Evolutionary conservation across 2,888 invertebrate species (phyloP), one percentile per base, ranked within the genome.

Genomic region (Caenorhabditis becei): DNA sequence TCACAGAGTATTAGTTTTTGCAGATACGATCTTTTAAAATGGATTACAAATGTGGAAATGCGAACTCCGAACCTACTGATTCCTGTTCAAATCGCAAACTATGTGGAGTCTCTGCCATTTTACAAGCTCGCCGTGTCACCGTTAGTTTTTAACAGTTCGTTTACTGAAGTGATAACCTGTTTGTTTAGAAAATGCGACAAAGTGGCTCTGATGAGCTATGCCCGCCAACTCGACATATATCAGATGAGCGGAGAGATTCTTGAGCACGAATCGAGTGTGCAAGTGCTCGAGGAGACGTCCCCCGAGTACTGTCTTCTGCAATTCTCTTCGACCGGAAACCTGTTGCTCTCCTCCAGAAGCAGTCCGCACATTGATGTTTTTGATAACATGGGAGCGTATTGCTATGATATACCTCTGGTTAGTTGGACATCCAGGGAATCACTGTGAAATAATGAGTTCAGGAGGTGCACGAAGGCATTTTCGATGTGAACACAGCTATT

Each of bases 311-410:
- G 87, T 49, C 58, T 85, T 5, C 71, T 87, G 11, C 82, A 85
- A 74, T 87, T 82, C 56, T 75, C 86, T 0, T 82, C 82, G 2
- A 79, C 86, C 1, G 74, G 78, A 4, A 79, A 51, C 14, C 67
- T 87, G 3, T 58, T 87, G 2, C 58, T 87, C 2, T 85, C 87
- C 2, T 86, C 86, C 4, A 54, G 87, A 71, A 87, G 87, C 62
- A 82, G 75, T 24, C 83, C 82, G 0, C 83, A 83, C 23, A 83
- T 87, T 18, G 87, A 87, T 65, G 84, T 87, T 47, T 87, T 87
- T 54, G 87, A 87, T 61, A 80, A 77, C 47, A 69, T 83, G 63
- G 85, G 84, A 10, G 84, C 80, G 18, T 86, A 84, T 69, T 85
- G 83, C 49, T 87, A 87, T 61, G 85, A 85, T 44, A 87, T 87